Base-by-base conservation (phyloP, 1,140 invertebrate species). In the Notospermus geniculatus region DNA sequence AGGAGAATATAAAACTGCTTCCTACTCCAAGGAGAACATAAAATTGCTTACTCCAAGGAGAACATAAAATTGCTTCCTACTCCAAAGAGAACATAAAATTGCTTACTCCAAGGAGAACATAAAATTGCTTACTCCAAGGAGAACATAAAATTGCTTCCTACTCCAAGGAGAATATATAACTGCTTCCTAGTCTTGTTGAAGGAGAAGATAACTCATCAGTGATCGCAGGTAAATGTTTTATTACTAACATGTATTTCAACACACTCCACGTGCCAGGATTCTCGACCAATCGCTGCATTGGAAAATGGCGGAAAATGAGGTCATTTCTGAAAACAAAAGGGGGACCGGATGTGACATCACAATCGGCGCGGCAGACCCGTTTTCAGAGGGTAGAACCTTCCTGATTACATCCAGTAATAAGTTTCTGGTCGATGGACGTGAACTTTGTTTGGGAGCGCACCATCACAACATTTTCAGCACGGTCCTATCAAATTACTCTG, bases 261-360 rank as follows among this genome's bases (percentile, higher is more conserved):
- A 72, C 68, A 56, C 67, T 73, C 77, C 77, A 79, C 56, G 69
- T 72, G 30, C 73, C 76, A 0, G 76, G 76, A 50, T 78, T 78
- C 5, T 77, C 69, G n/a, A 64, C 62, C 28, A 79, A 63, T 29
- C 71, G 64, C 25, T 69, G 56, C 63, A 79, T 67, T 0, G 77
- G 77, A 53, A 76, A 79, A 59, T 78, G 74, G 53, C 70, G 63
- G 11, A 79, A 73, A 9, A 79, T 75, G 1, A 70, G 61, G 57
- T 77, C 66, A 23, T 71, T 68, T 55, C 76, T 78, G 66, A 19
- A 68, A 68, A n/a, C 1, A 59, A 55, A 27, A 2, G n/a, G n/a
- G n/a, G n/a, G n/a, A n/a, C n/a, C n/a, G n/a, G n/a, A n/a, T n/a
- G n/a, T n/a, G n/a, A n/a, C n/a, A n/a, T n/a, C n/a, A n/a, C n/a